Conservation (phyloP, 1,140 invertebrate species). For the Zaprionus davidi region DNA sequence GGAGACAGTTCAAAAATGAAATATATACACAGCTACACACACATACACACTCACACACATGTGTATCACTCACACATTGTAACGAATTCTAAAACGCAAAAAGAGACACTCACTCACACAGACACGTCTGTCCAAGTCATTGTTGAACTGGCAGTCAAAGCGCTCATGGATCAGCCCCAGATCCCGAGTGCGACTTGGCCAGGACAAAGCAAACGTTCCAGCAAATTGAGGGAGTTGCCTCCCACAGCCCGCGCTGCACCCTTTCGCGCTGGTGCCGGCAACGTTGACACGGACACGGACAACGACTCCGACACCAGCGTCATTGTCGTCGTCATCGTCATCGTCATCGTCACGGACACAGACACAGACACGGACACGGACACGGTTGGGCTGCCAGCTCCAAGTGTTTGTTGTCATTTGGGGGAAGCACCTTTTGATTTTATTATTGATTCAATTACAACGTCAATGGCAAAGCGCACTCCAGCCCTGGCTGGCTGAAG, state of each 20-base stretch:
- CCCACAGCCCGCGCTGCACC: not conserved
- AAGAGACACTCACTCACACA: conserved; percentile 54
- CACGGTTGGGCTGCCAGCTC: conserved; percentile 21
- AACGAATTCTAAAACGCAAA: conserved; percentile 74
- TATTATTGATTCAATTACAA: conserved; percentile 79
- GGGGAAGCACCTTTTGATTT: conserved; percentile 58
- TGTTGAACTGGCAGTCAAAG: conserved; percentile 21
- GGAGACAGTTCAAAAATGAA: conserved; percentile 79
- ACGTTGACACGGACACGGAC: conserved; percentile 54
- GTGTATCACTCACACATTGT: conserved; percentile 33
- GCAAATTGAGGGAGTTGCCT: conserved; percentile 2
- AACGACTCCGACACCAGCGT: conserved; percentile 20
- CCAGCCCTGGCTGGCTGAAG: not conserved
- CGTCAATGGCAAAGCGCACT: conserved; percentile 52
- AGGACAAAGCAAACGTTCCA: conserved; percentile 8
- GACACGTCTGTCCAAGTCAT: conserved; percentile 23
- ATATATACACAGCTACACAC: conserved; percentile 61
- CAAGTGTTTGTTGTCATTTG: conserved; percentile 57
- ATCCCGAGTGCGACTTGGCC: not conserved
- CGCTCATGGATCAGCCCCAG: conserved; percentile 8
- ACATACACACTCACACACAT: not conserved
- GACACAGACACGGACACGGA: conserved; percentile 27
- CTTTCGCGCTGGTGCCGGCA: conserved; percentile 20
- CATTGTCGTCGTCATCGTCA: not conserved
- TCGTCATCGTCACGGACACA: conserved; percentile 3